Conservation (phyloP, 2,797 vertebrate genomes). For the Atherinosoma microstoma region DNA sequence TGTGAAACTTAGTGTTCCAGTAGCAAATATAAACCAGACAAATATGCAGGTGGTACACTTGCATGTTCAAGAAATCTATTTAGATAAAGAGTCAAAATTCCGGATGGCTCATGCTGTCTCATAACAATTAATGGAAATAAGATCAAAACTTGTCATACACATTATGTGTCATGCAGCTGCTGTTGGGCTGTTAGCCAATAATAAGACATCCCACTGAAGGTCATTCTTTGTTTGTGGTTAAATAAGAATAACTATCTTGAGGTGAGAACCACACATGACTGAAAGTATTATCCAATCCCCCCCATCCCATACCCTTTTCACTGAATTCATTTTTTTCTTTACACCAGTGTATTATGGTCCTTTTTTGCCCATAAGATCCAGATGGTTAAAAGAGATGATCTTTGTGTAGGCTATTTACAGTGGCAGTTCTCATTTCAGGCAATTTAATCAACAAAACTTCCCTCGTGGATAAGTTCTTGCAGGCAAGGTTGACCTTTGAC, state of each 20-base stretch:
- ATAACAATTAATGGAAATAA: no score
- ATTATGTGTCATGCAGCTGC: neutral
- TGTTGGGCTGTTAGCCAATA: neutral
- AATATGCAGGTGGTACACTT: no score
- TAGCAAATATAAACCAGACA: neutral
- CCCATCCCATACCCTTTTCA: neutral
- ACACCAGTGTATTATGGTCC: neutral
- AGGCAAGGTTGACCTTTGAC: constrained; percentile 12
- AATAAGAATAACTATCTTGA: constrained; percentile 9
- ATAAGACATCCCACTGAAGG: neutral
- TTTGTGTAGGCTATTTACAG: neutral
- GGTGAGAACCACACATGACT: neutral
- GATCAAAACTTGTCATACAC: neutral
- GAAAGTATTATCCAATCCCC: neutral
- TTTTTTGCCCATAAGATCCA: neutral
- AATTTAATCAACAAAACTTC: neutral
- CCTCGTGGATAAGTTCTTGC: no score
- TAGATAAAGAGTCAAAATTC: neutral
- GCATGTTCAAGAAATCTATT: neutral
- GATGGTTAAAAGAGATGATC: neutral
- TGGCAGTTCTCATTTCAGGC: neutral
- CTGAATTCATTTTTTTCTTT: neutral
- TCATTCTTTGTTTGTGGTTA: constrained; percentile 27
- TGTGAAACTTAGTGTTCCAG: neutral
- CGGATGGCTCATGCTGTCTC: neutral